phyloP scores from a whole-genome alignment of 1,140 invertebrate species.

The Bactericera cockerelli region DNA sequence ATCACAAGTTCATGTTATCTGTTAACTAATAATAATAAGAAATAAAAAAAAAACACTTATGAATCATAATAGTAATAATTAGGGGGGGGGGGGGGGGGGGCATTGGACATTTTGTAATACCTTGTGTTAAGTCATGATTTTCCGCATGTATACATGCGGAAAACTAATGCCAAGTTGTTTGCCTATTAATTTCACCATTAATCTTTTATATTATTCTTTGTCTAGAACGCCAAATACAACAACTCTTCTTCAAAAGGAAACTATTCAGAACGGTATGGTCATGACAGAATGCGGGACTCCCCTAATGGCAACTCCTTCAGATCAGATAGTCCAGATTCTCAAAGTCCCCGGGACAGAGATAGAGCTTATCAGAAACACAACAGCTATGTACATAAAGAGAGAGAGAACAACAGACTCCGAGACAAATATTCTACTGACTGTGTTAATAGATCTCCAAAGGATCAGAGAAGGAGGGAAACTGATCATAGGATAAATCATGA shows the following conservation, averaged over 20 bases:
- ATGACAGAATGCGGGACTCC: conserved; percentile 48
- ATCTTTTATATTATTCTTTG: no score
- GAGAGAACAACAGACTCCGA: conserved; percentile 56
- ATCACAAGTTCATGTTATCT: no score
- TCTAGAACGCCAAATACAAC: conserved; percentile 58
- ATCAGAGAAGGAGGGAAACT: conserved; percentile 58
- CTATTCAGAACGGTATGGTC: conserved; percentile 38
- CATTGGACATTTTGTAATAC: no score
- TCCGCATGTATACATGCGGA: no score
- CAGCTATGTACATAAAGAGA: conserved; percentile 61
- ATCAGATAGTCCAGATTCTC: conserved; percentile 50
- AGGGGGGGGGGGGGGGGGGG: no score
- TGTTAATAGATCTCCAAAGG: conserved; percentile 38
- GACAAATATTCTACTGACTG: conserved; percentile 52
- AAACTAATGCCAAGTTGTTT: no score
- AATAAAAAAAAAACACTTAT: no score
- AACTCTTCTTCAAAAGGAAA: conserved; percentile 46
- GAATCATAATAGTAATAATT: no score
- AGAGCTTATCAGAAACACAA: conserved; percentile 46
- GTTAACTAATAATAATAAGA: no score
- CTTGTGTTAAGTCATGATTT: no score
- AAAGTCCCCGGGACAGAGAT: conserved; percentile 48
- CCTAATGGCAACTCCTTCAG: conserved; percentile 58
- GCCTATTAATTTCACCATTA: no score
- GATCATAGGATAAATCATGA: conserved; percentile 73